Conservation (phyloP, 2,113 vertebrate genomes). For the Eublepharis macularius region DNA sequence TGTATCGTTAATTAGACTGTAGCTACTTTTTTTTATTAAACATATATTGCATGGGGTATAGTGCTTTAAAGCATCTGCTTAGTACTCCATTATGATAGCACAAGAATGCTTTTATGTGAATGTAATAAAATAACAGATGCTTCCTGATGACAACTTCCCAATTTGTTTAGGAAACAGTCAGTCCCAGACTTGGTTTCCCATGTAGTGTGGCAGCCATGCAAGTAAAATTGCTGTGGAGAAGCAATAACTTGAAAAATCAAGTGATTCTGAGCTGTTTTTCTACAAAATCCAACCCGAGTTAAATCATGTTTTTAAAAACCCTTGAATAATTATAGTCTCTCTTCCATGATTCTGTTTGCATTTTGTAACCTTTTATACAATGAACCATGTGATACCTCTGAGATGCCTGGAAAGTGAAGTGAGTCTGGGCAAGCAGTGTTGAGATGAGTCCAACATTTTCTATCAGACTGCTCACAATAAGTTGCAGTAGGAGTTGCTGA, state of each 20-base stretch:
- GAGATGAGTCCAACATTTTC: too few relatives aligned
- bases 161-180: slow-evolving; percentile 70
- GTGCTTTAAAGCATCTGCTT: slow-evolving; percentile 68
- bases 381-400: too few relatives aligned
- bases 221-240: slow-evolving; percentile 55
- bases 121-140: slow-evolving; percentile 70
- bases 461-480: too few relatives aligned
- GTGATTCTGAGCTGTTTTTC: slow-evolving; percentile 29
- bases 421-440: too few relatives aligned
- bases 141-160: slow-evolving; percentile 70
- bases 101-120: slow-evolving; percentile 64
- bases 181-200: slow-evolving; percentile 61
- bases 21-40: slow-evolving; percentile 55
- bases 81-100: slow-evolving; percentile 41
- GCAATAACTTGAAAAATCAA: slow-evolving; percentile 46
- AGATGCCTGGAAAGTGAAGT: too few relatives aligned
- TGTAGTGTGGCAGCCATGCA: slow-evolving; percentile 41
- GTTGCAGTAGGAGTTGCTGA: too few relatives aligned
- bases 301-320: slow-evolving; percentile 24
- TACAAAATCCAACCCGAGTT: slow-evolving; percentile 38
- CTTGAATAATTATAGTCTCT: slow-evolving; percentile 45
- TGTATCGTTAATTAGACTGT: slow-evolving; percentile 64
- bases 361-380: too few relatives aligned
- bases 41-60: slow-evolving; percentile 44
- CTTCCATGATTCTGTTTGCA: slow-evolving; percentile 8